Percentiles rank a stretch among this genome's conserved stretches.
Conservation (phyloP, 2,113 vertebrate genomes). For the cat (Felis catus) region DNA sequence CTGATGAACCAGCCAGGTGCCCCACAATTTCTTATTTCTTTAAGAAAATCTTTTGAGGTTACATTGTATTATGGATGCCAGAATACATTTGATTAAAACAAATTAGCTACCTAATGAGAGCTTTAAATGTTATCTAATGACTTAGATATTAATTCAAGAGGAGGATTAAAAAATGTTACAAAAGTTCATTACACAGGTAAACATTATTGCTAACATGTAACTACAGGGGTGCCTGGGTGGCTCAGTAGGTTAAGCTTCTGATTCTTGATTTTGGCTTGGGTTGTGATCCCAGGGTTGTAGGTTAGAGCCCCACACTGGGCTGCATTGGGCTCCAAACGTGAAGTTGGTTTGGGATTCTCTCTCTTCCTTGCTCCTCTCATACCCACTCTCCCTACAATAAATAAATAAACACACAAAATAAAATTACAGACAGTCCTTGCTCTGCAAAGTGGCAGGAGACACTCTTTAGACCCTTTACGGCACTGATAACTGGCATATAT, state of each 20-base stretch:
- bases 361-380: too few relatives aligned
- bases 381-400: too few relatives aligned
- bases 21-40: not conserved
- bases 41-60: not conserved
- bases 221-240: not conserved
- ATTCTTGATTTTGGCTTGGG: too few relatives aligned
- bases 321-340: too few relatives aligned
- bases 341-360: too few relatives aligned
- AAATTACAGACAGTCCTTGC: not conserved
- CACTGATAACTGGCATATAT: conserved; percentile 89
- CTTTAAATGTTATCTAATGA: conserved; percentile 4
- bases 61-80: not conserved
- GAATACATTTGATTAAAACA: not conserved
- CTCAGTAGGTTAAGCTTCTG: too few relatives aligned
- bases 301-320: too few relatives aligned
- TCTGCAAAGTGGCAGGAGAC: conserved; percentile 76
- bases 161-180: not conserved
- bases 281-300: too few relatives aligned
- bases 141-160: not conserved
- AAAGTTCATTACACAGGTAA: not conserved
- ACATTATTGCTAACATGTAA: not conserved
- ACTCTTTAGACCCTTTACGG: conserved; percentile 91
- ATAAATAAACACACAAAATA: too few relatives aligned
- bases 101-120: not conserved
- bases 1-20: not conserved